A percentile compares a stretch with the other conserved stretches of the same genome.
phyloP scores from a whole-genome alignment of 1,140 invertebrate genomes.

The Pseudomyrmex pallidus region DNA sequence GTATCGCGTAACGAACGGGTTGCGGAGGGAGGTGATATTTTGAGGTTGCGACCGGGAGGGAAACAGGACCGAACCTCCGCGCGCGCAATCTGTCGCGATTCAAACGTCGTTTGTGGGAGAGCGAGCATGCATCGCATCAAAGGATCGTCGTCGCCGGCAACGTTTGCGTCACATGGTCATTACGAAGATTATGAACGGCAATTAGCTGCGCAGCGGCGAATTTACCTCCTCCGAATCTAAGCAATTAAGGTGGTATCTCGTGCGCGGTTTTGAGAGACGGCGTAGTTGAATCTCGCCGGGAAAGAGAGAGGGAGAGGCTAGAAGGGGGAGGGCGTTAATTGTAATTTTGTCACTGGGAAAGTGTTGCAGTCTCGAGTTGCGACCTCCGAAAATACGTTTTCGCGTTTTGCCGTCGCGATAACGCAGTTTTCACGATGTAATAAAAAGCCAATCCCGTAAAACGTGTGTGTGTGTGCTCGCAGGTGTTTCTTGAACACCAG shows the following conservation, averaged over 20 bases:
- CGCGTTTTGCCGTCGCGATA: not conserved
- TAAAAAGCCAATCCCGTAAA: not conserved
- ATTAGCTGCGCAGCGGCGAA: slow-evolving; percentile 37
- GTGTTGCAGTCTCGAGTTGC: not conserved
- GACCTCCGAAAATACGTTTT: not conserved
- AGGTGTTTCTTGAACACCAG: slow-evolving; percentile 7
- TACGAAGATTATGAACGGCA: slow-evolving; percentile 38
- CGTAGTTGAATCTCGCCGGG: not conserved
- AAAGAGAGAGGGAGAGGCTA: not conserved
- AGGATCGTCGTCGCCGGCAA: slow-evolving; percentile 33
- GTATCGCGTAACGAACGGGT: slow-evolving; percentile 7
- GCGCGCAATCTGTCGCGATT: slow-evolving; percentile 16
- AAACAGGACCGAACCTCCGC: slow-evolving; percentile 3
- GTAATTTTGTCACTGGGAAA: slow-evolving; percentile 42
- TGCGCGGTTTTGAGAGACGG: slow-evolving; percentile 14
- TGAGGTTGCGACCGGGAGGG: not conserved
- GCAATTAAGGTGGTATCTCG: slow-evolving; percentile 46
- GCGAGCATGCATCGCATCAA: slow-evolving; percentile 30
- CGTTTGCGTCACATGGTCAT: slow-evolving; percentile 17
- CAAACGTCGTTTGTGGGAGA: slow-evolving; percentile 22
- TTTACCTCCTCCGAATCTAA: slow-evolving; percentile 30
- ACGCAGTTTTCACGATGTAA: slow-evolving; percentile 15
- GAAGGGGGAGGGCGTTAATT: not conserved
- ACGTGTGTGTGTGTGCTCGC: not conserved
- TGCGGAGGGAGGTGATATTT: slow-evolving; percentile 8